These are phyloP conservation scores for Schlechtendalia chinensis DNA, from an alignment of 1,140 invertebrate genomes.

Conservation along the genomic window DNA sequence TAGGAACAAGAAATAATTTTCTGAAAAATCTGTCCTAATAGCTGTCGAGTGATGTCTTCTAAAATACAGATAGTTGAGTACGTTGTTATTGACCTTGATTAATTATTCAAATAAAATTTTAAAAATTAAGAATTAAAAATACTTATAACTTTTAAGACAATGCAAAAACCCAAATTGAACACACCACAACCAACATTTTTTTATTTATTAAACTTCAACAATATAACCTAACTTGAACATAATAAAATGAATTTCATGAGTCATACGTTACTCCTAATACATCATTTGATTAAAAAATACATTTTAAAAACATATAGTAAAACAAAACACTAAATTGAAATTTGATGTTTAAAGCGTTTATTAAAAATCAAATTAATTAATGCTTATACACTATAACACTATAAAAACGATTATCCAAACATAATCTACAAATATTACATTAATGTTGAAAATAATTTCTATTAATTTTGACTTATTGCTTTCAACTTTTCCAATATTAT, in stretches of 20 bases:
- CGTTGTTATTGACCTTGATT: too few relatives aligned
- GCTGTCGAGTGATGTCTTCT: too few relatives aligned
- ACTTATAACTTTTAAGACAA: too few relatives aligned
- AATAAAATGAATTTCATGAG: background rate
- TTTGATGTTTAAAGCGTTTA: slow-evolving; percentile 9
- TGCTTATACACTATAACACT: background rate
- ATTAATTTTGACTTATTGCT: background rate
- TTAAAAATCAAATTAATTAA: background rate
- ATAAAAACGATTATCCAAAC: background rate
- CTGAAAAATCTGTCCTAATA: too few relatives aligned
- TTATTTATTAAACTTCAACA: background rate
- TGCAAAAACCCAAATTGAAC: too few relatives aligned
- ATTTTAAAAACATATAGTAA: too few relatives aligned
- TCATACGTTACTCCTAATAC: too few relatives aligned
- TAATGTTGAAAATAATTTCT: slow-evolving; percentile 18
- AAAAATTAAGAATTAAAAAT: too few relatives aligned
- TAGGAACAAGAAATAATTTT: too few relatives aligned
- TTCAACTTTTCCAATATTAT: background rate
- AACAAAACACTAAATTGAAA: background rate
- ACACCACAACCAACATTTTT: background rate
- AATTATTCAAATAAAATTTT: too few relatives aligned
- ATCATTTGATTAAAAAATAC: too few relatives aligned
- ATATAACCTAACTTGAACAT: background rate
- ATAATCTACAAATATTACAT: background rate
- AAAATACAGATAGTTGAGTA: too few relatives aligned